Evolutionary conservation across 2,797 vertebrate genomes (phyloP), one percentile per base, ranked within the genome.

Genomic region (Acrocephalus scirpaceus): DNA sequence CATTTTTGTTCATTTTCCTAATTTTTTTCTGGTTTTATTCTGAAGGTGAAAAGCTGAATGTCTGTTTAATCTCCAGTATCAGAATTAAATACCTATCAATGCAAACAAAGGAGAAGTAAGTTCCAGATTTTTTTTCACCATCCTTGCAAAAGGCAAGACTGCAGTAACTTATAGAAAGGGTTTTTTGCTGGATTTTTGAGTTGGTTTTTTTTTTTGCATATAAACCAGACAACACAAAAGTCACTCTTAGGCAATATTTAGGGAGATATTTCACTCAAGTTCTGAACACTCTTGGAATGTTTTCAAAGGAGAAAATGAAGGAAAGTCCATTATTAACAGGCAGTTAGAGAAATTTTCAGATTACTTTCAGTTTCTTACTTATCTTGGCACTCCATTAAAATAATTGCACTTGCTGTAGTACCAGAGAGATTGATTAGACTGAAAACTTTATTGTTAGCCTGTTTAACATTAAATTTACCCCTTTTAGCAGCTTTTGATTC

Each of bases 331-430:
- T 92, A 97, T 96, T 96, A 97, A 92, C 92, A 96, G 86, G 95
- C 96, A 97, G 95, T 88, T 94, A 85, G 66, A 91, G 96, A 95
- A 97, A 96, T 94, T 83, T 70, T 93, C 84, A 97, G 96, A 97
- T 97, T 96, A 95, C 96, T 97, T 96, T 93, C 88, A 93, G 96
- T 97, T 97, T 97, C 95, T 97, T 97, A 96, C 97, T 98, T 97
- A 96, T 97, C 97, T 97, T 95, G 88, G 78, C n/a, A 93, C 77
- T 92, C 90, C 93, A 93, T 97, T 97, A 96, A 96, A 71, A 94
- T 97, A 95, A 96, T 95, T 96, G 73, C 86, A 74, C 86, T 94
- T 94, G 76, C 91, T 87, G 69, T 66, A 57, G 64, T 83, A 95
- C 93, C 86, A 90, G 83, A 70, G 91, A 97, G 96, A 97, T 97